Conservation (phyloP, 2,113 vertebrate genomes). For the Alethe diademata region DNA sequence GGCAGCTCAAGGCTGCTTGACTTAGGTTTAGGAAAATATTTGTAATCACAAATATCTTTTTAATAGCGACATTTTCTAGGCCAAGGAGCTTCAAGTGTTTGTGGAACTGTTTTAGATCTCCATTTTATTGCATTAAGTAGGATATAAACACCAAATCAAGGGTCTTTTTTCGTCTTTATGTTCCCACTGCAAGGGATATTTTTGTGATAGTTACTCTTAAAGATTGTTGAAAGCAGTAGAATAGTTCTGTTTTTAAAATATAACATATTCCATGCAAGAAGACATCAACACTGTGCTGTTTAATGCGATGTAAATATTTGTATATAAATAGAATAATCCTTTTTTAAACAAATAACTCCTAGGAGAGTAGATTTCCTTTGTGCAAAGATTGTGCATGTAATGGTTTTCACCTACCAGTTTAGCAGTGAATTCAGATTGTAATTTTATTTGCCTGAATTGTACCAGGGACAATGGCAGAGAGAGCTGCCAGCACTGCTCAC, state of each 20-base stretch:
- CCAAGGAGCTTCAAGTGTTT: not conserved
- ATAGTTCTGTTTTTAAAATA: not conserved
- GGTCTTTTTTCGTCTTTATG: not conserved
- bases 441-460: not conserved
- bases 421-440: not conserved
- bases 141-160: not conserved
- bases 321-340: not conserved
- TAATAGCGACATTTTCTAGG: not conserved
- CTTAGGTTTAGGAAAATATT: not conserved
- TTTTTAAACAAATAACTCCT: not conserved
- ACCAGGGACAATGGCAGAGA: not conserved
- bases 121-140: not conserved
- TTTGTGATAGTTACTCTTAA: not conserved
- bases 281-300: not conserved
- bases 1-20: not conserved
- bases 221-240: not conserved
- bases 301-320: constrained; percentile 30
- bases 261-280: not conserved
- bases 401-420: not conserved
- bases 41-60: not conserved
- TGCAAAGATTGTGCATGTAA: not conserved
- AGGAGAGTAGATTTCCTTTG: not conserved
- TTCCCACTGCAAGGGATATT: not conserved
- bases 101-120: not conserved
- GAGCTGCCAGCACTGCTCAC: not conserved